Conservation (phyloP, 1,140 invertebrate genomes). For the Sogatella furcifera region DNA sequence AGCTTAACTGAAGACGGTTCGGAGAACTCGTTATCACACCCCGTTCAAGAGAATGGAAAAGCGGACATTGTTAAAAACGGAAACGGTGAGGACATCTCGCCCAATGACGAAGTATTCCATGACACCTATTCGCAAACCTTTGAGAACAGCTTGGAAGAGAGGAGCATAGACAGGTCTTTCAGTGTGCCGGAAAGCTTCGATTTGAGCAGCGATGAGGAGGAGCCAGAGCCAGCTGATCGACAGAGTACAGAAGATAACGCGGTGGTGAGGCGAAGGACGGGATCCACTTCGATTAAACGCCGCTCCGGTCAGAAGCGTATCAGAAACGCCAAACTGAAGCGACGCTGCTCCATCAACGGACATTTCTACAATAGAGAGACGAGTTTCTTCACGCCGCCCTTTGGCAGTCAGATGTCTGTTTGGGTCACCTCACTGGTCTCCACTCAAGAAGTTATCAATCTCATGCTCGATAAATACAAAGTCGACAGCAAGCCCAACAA, state of each 20-base stretch:
- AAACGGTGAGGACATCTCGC: not conserved
- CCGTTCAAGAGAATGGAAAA: conserved; percentile 22
- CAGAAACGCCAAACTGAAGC: conserved; percentile 50
- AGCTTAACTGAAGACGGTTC: not conserved
- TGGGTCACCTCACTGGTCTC: conserved; percentile 73
- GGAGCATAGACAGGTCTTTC: not conserved
- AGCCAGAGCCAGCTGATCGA: not conserved
- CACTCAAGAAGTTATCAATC: conserved; percentile 70
- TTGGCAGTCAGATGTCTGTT: conserved; percentile 75
- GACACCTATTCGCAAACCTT: conserved; percentile 20
- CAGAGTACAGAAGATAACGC: conserved; percentile 7
- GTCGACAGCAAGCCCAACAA: conserved; percentile 66
- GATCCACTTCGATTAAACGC: conserved; percentile 57
- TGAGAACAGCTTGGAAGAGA: conserved; percentile 18
- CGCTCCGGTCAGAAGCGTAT: conserved; percentile 48
- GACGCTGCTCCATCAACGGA: conserved; percentile 77
- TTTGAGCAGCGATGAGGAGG: conserved; percentile 23
- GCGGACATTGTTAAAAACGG: not conserved
- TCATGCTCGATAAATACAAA: conserved; percentile 79
- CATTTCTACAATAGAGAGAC: conserved; percentile 83
- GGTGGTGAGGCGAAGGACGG: conserved; percentile 33
- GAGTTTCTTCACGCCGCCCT: conserved; percentile 74
- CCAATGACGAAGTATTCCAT: conserved; percentile 9
- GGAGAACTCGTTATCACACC: not conserved
- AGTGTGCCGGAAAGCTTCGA: conserved; percentile 13